Percentiles rank a stretch among this genome's conserved stretches.
Evolutionary conservation across 2,797 vertebrate genomes (phyloP).

Genomic region (Liasis olivaceus): DNA sequence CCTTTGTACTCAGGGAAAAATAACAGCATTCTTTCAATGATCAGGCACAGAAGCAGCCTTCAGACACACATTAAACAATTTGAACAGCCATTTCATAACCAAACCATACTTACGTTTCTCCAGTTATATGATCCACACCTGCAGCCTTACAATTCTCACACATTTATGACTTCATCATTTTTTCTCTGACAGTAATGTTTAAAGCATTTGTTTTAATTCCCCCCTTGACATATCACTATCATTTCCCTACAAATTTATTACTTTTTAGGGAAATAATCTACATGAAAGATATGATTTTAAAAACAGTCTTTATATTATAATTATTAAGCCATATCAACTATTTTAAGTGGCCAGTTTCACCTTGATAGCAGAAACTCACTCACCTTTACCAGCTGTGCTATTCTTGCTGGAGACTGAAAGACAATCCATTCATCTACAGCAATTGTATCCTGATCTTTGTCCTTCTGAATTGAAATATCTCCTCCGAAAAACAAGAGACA

Average conservation of each 20-base stretch:
- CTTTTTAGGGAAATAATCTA: background rate
- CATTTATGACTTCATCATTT: background rate
- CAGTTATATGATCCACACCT: background rate
- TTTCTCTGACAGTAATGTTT: background rate
- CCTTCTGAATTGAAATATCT: constrained; percentile 95
- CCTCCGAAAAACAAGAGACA: constrained; percentile 97
- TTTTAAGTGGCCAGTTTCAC: background rate
- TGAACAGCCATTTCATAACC: background rate
- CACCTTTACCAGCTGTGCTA: constrained; percentile 96
- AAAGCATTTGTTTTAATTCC: background rate
- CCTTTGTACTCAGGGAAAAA: background rate
- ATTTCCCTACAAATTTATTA: background rate
- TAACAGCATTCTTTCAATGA: background rate
- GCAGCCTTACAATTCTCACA: background rate
- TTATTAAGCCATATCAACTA: background rate
- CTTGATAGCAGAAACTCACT: constrained; percentile 13
- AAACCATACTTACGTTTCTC: background rate
- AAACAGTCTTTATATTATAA: background rate
- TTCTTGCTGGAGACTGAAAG: constrained; percentile 92
- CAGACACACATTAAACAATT: background rate
- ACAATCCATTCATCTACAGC: constrained; percentile 97
- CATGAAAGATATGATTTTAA: background rate
- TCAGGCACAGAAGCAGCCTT: background rate
- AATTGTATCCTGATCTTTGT: constrained; percentile 91
- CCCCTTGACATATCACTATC: background rate